Evolutionary conservation across 1,140 invertebrate species (phyloP), one percentile per base, ranked within the genome.

Genomic region (Scaptodrosophila lebanonensis): DNA sequence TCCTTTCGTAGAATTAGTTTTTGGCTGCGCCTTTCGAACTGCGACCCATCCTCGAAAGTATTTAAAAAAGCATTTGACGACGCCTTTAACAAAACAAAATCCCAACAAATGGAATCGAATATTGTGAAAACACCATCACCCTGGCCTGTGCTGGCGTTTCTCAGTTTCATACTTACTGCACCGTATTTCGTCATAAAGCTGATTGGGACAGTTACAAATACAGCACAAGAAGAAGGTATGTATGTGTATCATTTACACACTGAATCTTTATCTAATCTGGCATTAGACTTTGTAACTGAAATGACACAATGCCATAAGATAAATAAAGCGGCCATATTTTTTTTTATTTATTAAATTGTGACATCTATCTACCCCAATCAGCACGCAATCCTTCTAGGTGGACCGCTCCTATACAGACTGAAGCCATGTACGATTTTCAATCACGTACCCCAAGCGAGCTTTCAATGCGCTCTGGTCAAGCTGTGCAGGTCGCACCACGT

Each of bases 151-250:
- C 64, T 94, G 9, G 87, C 97, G 60, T 97, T 98, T 88, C 90
- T 98, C 67, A 93, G 93, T 9, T 90, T 98, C 45, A 91, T 98
- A 43, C 89, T 97, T 33, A 93, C 94, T 0, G 95, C 95, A 35
- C 97, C 97, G 0, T 98, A 96, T 88, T 88, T 99, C 13, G 94
- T 99, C 50, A 95, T 95, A 87, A 95, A 93, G 87, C 90, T 98
- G 75, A 76, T 98, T 5, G 91, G 88, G 18, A 91, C 89, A 25
- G 88, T 91, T 30, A 89, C 90, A 53, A 87, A 83, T 39, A 88
- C 87, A 35, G 89, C 89, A 39, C 88, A 89, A 56, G 89, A 90
- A 57, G 87, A 87, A 86, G 87, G 89, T 90, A 76, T 84, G 87
- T 25, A 86, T 30, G 16, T 59, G 71, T 30, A 72, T 54, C 54